Evolutionary conservation across 2,113 vertebrate genomes (phyloP), one percentile per base, ranked within the genome.

Genomic region (Agelaius phoeniceus): DNA sequence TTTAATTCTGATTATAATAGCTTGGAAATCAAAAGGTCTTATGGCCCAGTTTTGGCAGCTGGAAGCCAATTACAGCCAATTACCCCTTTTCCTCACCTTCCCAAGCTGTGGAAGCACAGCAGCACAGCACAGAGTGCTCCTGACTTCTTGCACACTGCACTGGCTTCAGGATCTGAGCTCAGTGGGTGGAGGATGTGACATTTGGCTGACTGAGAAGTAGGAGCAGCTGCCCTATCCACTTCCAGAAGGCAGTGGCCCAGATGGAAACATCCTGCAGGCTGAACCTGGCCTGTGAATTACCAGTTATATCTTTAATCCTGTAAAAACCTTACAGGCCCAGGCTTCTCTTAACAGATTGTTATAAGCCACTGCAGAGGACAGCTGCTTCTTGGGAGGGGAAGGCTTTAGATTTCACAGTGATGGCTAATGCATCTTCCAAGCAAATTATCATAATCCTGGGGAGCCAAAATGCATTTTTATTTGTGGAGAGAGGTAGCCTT

Each of bases 261-360:
- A 77, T 78, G 76, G 90, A 94, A 93, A 71, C 51, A 86, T n/a
- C 28, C 68, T 71, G 48, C 80, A 68, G 86, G 73, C 68, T 86
- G 72, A 74, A 63, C 30, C 71, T 92, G 58, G 63, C 51, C 68
- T 90, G 46, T 76, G 76, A 73, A 51, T 86, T 89, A 73, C 44
- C 35, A 67, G 59, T 74, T 80, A 31, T 5, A 22, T 84, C 41
- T 94, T 80, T 80, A 35, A 80, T 83, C 43, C 78, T 58, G 13
- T n/a, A 55, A 67, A 92, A 92, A 30, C 39, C 44, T 61, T 33
- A 16, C 13, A 39, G 59, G 30, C 48, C 39, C 33, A 77, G n/a
- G 65, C 30, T 63, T 85, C 66, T 80, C 33, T 39, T 74, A 59
- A 27, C 39, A 94, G 62, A 44, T 62, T 74, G 43, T 77, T 86